Evolutionary conservation across 2,888 invertebrate genomes (phyloP), one percentile per base, ranked within the genome.

Genomic region (Yponomeuta sedellus): DNA sequence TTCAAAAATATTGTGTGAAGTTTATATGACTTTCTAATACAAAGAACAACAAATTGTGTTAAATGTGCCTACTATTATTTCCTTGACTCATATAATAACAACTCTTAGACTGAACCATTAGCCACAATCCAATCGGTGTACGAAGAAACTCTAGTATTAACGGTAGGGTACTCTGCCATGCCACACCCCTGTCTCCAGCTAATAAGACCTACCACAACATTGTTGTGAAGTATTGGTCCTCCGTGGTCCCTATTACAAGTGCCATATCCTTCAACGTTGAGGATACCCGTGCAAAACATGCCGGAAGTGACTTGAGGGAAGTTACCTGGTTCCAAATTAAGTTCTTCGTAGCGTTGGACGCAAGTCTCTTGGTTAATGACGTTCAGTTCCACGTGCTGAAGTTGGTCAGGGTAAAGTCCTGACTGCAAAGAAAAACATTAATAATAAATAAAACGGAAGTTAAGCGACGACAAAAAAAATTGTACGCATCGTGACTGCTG

Each of bases 121-220:
- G 58, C 52, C 1, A 64, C 66, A 34, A 73, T 71, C 73, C 74
- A 74, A 52, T 67, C 64, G 0, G 66, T 59, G 63, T 68, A 66
- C 5, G 44, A 16, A 10, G 74, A 71, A 66, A 91, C 82, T 44
- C 85, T 77, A 20, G 85, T 78, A 69, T 84, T 88, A 66, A 91
- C 80, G 57, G 86, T 88, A 0, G 91, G 91, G 72, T 81, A 86
- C 68, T 75, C 73, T 25, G 76, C 75, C 67, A 79, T 77, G 28
- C 85, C 88, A 70, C 88, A 89, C 20, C 82, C 79, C 67, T 78
- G 79, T 67, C 88, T 86, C 78, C 83, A 86, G 67, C 87, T 85
- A 56, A 85, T 83, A 66, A 88, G 75, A 40, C 87, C 88, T 68
- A 88, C 77, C 66, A 85, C 77, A 66, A 77, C 76, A 3, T 68